A percentile compares a stretch with the other conserved stretches of the same genome.
phyloP scores from a whole-genome alignment of 2,888 invertebrate genomes.

The Plebejus melissa region DNA sequence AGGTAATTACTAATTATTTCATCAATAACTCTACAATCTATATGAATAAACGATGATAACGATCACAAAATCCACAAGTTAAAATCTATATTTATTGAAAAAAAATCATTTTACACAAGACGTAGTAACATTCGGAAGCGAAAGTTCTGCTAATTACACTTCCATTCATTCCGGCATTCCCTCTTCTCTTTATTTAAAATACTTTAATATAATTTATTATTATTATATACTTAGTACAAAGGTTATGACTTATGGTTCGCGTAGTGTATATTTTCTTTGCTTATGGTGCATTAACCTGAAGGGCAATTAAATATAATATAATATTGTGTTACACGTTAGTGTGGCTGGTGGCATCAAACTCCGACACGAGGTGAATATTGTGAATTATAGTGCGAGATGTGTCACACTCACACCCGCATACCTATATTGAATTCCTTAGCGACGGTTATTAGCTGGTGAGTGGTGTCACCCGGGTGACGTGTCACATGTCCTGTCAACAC shows the following conservation, averaged over 20 bases:
- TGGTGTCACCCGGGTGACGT: slow-evolving; percentile 48
- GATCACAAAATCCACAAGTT: too few relatives aligned
- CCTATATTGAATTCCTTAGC: slow-evolving; percentile 67
- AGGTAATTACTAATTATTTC: too few relatives aligned
- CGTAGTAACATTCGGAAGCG: not conserved
- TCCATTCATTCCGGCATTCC: not conserved
- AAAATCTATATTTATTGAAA: too few relatives aligned
- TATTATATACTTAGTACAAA: not conserved
- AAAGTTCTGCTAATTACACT: not conserved
- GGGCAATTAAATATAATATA: not conserved
- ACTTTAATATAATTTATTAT: not conserved
- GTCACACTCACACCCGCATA: slow-evolving; percentile 51
- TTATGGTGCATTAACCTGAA: not conserved
- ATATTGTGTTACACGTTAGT: not conserved
- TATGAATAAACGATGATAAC: too few relatives aligned
- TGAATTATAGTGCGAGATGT: slow-evolving; percentile 43
- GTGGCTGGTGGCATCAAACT: not conserved
- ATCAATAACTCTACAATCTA: too few relatives aligned
- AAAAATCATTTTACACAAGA: too few relatives aligned
- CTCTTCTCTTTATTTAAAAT: not conserved
- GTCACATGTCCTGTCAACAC: slow-evolving; percentile 6
- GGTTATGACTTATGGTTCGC: not conserved
- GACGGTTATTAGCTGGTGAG: slow-evolving; percentile 61
- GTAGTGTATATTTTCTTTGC: too few relatives aligned
- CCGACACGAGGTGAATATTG: slow-evolving; percentile 49